These are phyloP conservation scores for Zaprionus kolodkinae DNA, from an alignment of 1,140 invertebrate species.

Conservation along the genomic window DNA sequence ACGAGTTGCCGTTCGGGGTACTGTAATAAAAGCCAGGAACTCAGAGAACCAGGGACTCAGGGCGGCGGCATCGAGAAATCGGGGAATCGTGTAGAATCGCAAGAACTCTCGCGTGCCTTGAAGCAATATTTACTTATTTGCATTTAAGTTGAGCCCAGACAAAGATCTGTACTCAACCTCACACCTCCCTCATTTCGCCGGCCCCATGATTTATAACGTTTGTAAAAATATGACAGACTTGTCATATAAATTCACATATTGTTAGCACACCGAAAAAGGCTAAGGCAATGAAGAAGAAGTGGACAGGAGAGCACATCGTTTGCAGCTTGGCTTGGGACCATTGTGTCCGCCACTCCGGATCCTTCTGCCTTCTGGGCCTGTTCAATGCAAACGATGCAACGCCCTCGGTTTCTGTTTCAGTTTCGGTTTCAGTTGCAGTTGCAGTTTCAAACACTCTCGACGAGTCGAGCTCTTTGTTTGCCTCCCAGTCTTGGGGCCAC, in stretches of 20 bases:
- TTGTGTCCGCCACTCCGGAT: conserved; percentile 19
- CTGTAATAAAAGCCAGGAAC: conserved; percentile 63
- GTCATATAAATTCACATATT: conserved; percentile 83
- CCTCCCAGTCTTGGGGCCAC: neutral
- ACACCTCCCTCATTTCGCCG: conserved; percentile 44
- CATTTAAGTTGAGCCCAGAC: conserved; percentile 25
- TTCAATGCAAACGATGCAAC: conserved; percentile 46
- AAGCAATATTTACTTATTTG: conserved; percentile 78
- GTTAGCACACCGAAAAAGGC: conserved; percentile 68
- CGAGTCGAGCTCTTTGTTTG: conserved; percentile 44
- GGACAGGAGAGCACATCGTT: conserved; percentile 15
- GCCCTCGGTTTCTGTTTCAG: conserved; percentile 19
- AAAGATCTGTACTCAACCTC: conserved; percentile 34
- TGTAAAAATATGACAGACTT: conserved; percentile 82
- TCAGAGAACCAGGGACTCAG: conserved; percentile 6
- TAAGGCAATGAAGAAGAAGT: conserved; percentile 2
- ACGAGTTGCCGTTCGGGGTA: conserved; percentile 38
- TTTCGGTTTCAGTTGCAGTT: conserved; percentile 10
- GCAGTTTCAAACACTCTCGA: neutral
- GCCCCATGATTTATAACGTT: conserved; percentile 78
- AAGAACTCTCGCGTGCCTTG: conserved; percentile 73
- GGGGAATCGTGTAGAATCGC: conserved; percentile 40
- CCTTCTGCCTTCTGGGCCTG: conserved; percentile 10
- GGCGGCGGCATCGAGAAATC: conserved; percentile 1
- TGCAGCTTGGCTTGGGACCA: neutral